phyloP scores from a whole-genome alignment of 1,140 invertebrate genomes.

The Drosophila busckii region DNA sequence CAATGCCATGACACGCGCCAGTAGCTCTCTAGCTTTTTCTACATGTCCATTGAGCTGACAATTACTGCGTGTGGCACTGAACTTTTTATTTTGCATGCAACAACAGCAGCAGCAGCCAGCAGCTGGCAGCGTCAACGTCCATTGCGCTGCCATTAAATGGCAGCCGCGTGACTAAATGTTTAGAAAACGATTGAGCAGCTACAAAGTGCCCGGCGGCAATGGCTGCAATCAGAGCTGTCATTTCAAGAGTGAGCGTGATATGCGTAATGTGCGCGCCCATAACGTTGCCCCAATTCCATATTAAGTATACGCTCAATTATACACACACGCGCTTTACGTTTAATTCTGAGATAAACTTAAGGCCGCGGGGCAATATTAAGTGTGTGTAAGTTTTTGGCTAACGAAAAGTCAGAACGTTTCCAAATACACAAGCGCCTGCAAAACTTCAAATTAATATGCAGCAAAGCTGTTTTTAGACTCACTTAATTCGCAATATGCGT shows the following conservation, averaged over 20 bases:
- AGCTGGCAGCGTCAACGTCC: slow-evolving; percentile 49
- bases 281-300: too few relatives aligned
- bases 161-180: slow-evolving; percentile 48
- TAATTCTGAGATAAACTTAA: slow-evolving; percentile 55
- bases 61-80: slow-evolving; percentile 47
- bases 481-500: too few relatives aligned
- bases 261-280: too few relatives aligned
- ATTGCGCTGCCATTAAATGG: slow-evolving; percentile 53
- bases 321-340: slow-evolving; percentile 47
- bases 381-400: too few relatives aligned
- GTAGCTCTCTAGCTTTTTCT: slow-evolving; percentile 21
- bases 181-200: slow-evolving; percentile 1
- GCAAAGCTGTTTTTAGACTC: too few relatives aligned
- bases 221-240: slow-evolving; percentile 10
- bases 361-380: slow-evolving; percentile 39
- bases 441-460: neutral
- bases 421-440: neutral
- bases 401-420: too few relatives aligned
- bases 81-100: slow-evolving; percentile 48
- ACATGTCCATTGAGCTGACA: slow-evolving; percentile 60
- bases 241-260: neutral
- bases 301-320: too few relatives aligned
- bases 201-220: slow-evolving; percentile 2
- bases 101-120: too few relatives aligned
- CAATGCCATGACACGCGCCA: slow-evolving; percentile 66